Percentiles rank a stretch among this genome's conserved stretches.
Conservation (phyloP, 2,113 vertebrate species). For the Galbula dea region DNA sequence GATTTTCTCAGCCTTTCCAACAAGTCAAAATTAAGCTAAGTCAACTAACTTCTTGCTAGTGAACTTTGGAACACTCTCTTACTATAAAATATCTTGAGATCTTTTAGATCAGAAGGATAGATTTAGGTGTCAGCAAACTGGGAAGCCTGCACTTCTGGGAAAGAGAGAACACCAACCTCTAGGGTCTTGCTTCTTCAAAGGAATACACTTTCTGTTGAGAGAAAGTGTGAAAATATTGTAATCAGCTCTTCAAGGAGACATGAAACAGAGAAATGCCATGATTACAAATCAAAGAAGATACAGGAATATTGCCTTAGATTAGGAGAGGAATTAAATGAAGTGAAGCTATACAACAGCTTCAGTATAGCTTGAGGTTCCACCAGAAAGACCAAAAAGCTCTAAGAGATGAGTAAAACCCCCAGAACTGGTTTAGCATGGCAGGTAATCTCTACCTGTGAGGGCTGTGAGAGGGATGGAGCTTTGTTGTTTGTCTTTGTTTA, state of each 20-base stretch:
- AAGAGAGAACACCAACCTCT: neutral
- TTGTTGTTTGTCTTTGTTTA: neutral
- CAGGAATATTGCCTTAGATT: neutral
- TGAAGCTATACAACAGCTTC: neutral
- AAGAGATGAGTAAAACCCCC: neutral
- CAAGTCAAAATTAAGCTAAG: neutral
- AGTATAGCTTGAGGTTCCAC: neutral
- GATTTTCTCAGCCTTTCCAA: neutral
- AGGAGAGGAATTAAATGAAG: neutral
- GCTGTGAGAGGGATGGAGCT: neutral
- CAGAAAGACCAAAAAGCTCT: neutral
- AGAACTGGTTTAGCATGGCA: neutral
- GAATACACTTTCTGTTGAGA: neutral
- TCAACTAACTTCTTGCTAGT: neutral
- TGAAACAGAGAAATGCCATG: neutral
- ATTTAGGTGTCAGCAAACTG: neutral
- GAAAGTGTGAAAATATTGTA: neutral
- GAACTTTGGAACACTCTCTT: neutral
- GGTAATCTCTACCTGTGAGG: neutral
- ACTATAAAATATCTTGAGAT: neutral
- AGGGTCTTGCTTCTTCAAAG: neutral
- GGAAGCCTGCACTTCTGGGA: neutral
- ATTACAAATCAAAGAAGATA: neutral
- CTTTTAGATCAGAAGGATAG: neutral
- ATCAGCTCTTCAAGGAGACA: neutral